These are phyloP conservation scores for Pachycephala philippinensis DNA, from an alignment of 2,113 vertebrate genomes.

Conservation along the genomic window DNA sequence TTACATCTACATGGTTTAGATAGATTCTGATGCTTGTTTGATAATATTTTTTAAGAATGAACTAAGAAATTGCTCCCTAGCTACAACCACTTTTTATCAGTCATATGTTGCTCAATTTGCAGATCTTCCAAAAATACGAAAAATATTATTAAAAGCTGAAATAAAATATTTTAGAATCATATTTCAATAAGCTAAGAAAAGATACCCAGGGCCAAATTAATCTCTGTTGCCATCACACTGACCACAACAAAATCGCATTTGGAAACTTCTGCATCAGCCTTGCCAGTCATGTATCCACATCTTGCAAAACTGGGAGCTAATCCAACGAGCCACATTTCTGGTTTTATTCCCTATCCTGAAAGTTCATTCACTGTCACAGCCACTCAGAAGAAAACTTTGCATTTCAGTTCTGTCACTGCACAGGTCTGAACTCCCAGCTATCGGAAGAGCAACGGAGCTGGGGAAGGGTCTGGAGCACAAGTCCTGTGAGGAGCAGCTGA, in stretches of 20 bases:
- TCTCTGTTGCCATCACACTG: slow-evolving; percentile 11
- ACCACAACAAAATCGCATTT: neutral
- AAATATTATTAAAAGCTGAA: slow-evolving; percentile 47
- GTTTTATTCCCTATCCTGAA: neutral
- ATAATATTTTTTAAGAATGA: neutral
- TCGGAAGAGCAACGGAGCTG: rapidly evolving
- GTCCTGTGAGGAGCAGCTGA: rapidly evolving
- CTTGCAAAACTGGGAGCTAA: neutral
- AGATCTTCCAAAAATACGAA: slow-evolving; percentile 49
- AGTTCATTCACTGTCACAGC: neutral
- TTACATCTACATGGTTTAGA: neutral
- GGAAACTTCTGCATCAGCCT: neutral
- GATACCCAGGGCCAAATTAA: slow-evolving; percentile 30
- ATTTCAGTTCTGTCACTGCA: neutral
- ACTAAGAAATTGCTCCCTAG: neutral
- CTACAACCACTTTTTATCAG: neutral
- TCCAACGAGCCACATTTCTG: neutral
- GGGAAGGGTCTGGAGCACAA: neutral
- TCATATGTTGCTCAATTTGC: slow-evolving; percentile 7
- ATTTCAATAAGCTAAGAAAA: slow-evolving; percentile 51
- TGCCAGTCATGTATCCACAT: neutral
- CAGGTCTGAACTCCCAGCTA: neutral
- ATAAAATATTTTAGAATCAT: slow-evolving; percentile 42
- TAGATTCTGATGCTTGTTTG: neutral
- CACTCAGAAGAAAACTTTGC: neutral